These are phyloP conservation scores for Corticium candelabrum DNA, from an alignment of 37 sponge, comb jelly and placozoan species.

Conservation along the genomic window DNA sequence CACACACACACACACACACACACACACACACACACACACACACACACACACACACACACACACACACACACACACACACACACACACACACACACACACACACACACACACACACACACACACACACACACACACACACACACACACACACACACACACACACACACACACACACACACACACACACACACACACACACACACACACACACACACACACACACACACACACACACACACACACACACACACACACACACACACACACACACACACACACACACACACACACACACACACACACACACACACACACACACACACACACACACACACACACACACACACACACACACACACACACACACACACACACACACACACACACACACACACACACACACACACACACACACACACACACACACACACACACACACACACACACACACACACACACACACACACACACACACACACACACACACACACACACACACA, in stretches of 20 bases:
- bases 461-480: slow-evolving; percentile 5
- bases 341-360: slow-evolving; percentile 5
- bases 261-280: slow-evolving; percentile 3
- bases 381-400: slow-evolving; percentile 5
- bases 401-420: slow-evolving; percentile 5
- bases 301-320: slow-evolving; percentile 5
- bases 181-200: slow-evolving; percentile 25
- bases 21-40: slow-evolving; percentile 5
- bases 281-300: slow-evolving; percentile 5
- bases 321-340: slow-evolving; percentile 5
- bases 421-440: slow-evolving; percentile 5
- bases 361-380: slow-evolving; percentile 5
- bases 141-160: slow-evolving; percentile 35
- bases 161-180: slow-evolving; percentile 21
- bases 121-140: slow-evolving; percentile 16
- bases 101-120: slow-evolving; percentile 14
- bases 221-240: slow-evolving; percentile 16
- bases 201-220: slow-evolving; percentile 23
- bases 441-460: slow-evolving; percentile 5
- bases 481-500: slow-evolving; percentile 5
- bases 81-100: slow-evolving; percentile 17
- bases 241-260: slow-evolving; percentile 14
- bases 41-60: slow-evolving; percentile 5
- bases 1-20: slow-evolving; percentile 5
- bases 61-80: slow-evolving; percentile 5